Percentiles rank a stretch among this genome's conserved stretches.
Conservation (phyloP, 2,888 invertebrate genomes). For the Sepioteuthis lessoniana region DNA sequence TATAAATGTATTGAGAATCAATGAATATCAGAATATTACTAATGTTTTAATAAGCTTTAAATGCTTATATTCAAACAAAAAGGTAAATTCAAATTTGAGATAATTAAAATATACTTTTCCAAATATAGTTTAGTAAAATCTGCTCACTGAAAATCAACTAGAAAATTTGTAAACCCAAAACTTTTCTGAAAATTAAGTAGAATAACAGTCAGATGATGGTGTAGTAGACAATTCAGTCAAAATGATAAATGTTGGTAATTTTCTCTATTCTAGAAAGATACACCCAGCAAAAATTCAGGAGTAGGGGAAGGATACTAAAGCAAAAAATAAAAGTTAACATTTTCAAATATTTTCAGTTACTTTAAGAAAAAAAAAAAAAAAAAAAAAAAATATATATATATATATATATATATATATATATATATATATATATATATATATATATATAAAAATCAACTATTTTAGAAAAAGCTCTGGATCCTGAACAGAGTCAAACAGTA, state of each 20-base stretch:
- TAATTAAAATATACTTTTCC: too few relatives aligned
- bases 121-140: too few relatives aligned
- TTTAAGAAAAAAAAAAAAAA: neutral
- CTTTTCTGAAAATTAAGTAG: neutral
- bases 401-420: too few relatives aligned
- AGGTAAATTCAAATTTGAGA: too few relatives aligned
- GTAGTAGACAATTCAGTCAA: neutral
- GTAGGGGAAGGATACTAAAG: neutral
- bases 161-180: too few relatives aligned
- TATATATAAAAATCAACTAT: neutral
- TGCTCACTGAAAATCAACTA: too few relatives aligned
- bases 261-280: neutral
- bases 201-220: neutral
- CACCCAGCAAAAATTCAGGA: neutral
- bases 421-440: too few relatives aligned
- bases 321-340: neutral
- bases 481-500: conserved; percentile 16
- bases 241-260: neutral
- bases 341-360: neutral
- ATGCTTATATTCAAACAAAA: neutral
- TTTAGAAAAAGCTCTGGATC: neutral
- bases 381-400: too few relatives aligned
- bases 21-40: neutral
- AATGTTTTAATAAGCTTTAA: neutral
- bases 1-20: neutral